Evolutionary conservation across 2,888 invertebrate species (phyloP).

Genomic region (Scaptodrosophila latifasciaeformis): DNA sequence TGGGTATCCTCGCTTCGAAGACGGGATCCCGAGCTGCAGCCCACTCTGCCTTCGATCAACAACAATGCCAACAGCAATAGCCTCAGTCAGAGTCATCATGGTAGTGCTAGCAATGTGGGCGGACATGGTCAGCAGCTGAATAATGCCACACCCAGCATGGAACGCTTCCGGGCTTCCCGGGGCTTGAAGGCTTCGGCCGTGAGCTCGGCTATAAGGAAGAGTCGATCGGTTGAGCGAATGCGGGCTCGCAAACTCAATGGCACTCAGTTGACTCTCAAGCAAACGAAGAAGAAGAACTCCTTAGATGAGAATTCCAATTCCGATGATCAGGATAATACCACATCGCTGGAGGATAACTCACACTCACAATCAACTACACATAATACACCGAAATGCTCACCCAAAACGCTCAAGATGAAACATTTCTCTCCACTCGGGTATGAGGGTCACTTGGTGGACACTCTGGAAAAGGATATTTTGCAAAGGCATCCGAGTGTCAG

Average conservation of each 20-base stretch:
- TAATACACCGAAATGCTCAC: slow-evolving; percentile 72
- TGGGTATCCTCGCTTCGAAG: slow-evolving; percentile 83
- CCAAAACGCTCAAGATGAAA: slow-evolving; percentile 69
- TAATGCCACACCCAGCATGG: slow-evolving; percentile 38
- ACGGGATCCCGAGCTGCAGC: slow-evolving; percentile 81
- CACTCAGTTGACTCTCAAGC: slow-evolving; percentile 75
- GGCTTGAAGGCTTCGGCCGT: slow-evolving; percentile 61
- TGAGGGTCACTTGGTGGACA: slow-evolving; percentile 86
- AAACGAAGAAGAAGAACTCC: slow-evolving; percentile 73
- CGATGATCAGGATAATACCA: slow-evolving; percentile 75
- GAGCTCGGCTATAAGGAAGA: slow-evolving; percentile 72
- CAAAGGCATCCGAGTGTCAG: slow-evolving; percentile 88
- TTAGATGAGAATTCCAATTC: slow-evolving; percentile 75
- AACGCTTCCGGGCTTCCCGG: slow-evolving; percentile 58
- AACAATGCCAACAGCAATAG: slow-evolving; percentile 50
- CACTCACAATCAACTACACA: slow-evolving; percentile 50
- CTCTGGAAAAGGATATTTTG: slow-evolving; percentile 88
- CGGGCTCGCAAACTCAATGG: slow-evolving; percentile 73
- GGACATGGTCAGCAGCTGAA: too few species aligned
- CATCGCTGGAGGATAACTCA: slow-evolving; percentile 75
- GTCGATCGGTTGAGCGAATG: slow-evolving; percentile 74
- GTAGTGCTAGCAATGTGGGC: slow-evolving; percentile 75
- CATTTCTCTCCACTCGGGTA: slow-evolving; percentile 80
- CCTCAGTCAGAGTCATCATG: slow-evolving; percentile 64
- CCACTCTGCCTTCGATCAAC: slow-evolving; percentile 80